Evolutionary conservation across 2,888 invertebrate genomes (phyloP).

Genomic region (Drosophila anceps): DNA sequence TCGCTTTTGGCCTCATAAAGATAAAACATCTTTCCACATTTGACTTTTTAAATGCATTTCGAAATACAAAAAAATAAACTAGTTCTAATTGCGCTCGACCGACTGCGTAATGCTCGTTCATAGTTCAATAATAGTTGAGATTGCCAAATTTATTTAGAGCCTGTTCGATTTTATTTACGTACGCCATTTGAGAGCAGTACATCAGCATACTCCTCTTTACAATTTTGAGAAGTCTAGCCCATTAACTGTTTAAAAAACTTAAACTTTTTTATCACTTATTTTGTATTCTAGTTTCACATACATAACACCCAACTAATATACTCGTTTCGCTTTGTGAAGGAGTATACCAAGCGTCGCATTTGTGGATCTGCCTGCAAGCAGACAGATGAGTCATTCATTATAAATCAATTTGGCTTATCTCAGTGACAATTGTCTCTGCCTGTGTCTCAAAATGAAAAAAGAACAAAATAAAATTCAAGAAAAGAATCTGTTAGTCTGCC

Average conservation of each 20-base stretch:
- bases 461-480: slow-evolving; percentile 15
- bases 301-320: not conserved
- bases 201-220: not conserved
- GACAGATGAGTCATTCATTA: slow-evolving; percentile 73
- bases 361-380: slow-evolving; percentile 27
- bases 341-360: slow-evolving; percentile 33
- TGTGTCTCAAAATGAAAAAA: slow-evolving; percentile 33
- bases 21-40: slow-evolving; percentile 83
- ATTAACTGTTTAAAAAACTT: not conserved
- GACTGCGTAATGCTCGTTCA: not conserved
- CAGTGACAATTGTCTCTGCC: slow-evolving; percentile 51
- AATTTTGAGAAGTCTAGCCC: not conserved
- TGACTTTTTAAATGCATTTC: slow-evolving; percentile 44
- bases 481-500: slow-evolving; percentile 48
- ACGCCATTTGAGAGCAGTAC: not conserved
- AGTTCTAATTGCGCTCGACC: not conserved
- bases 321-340: not conserved
- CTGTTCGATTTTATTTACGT: not conserved
- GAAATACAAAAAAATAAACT: slow-evolving; percentile 11
- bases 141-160: not conserved
- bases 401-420: slow-evolving; percentile 78
- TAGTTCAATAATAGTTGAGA: not conserved
- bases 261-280: not conserved
- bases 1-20: slow-evolving; percentile 76
- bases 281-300: not conserved